These are phyloP conservation scores for Whitmania pigra DNA, from an alignment of 1,140 invertebrate species.

Conservation along the genomic window DNA sequence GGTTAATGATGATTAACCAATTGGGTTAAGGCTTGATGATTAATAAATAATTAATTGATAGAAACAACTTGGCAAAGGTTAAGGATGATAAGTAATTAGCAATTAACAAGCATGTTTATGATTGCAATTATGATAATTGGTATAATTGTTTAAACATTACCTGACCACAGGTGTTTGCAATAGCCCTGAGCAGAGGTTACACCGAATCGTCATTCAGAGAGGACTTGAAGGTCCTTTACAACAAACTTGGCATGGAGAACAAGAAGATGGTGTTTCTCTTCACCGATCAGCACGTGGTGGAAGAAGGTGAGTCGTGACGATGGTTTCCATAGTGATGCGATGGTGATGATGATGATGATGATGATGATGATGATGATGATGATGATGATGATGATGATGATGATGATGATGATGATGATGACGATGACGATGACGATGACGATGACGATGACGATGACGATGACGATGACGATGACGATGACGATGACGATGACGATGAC, in stretches of 20 bases:
- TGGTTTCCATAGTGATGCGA: not conserved
- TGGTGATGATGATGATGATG: not conserved
- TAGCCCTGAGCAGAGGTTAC: slow-evolving; percentile 66
- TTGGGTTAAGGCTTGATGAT: not conserved
- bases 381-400: slow-evolving; percentile 10
- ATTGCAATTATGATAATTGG: too few species aligned
- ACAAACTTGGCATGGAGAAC: slow-evolving; percentile 59
- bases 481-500: slow-evolving; percentile 9
- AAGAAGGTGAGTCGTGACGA: slow-evolving; percentile 43
- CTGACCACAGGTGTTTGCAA: slow-evolving; percentile 56
- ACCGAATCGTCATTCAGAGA: slow-evolving; percentile 67
- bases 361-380: slow-evolving; percentile 12
- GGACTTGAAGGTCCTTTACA: slow-evolving; percentile 67
- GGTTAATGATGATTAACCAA: too few species aligned
- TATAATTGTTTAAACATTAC: too few species aligned
- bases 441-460: not conserved
- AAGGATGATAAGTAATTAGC: too few species aligned
- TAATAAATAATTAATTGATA: too few species aligned
- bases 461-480: not conserved
- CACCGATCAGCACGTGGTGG: slow-evolving; percentile 58
- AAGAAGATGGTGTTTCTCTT: slow-evolving; percentile 70
- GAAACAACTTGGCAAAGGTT: too few species aligned
- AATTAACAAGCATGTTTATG: too few species aligned
- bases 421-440: too few species aligned
- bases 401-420: not conserved